phyloP scores from a whole-genome alignment of 2,888 invertebrate genomes.

The Standfussiana lucernea region DNA sequence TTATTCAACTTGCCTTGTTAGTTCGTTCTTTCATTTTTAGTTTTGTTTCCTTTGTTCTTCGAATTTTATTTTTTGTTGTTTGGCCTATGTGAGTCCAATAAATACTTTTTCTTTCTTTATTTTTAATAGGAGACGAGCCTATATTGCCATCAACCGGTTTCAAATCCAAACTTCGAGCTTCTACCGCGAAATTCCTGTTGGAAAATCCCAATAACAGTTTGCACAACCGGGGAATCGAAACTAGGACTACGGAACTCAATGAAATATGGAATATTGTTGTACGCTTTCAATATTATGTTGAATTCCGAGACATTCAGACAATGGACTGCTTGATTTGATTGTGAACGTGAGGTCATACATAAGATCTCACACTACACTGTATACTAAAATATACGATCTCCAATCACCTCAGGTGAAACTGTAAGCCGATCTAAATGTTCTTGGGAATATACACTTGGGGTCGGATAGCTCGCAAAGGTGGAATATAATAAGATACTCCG shows the following conservation, averaged over 20 bases:
- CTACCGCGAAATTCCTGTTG: neutral
- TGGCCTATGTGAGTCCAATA: too few species aligned
- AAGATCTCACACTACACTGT: neutral
- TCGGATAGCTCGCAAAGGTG: conserved; percentile 27
- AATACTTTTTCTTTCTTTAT: too few species aligned
- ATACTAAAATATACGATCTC: conserved; percentile 7
- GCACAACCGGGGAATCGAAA: neutral
- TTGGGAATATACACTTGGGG: conserved; percentile 33
- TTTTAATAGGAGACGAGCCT: neutral
- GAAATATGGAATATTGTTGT: neutral
- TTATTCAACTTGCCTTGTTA: too few species aligned
- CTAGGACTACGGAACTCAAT: neutral
- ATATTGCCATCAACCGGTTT: neutral
- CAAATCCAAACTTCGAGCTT: neutral
- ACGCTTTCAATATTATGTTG: neutral
- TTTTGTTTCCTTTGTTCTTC: too few species aligned
- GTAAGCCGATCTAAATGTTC: conserved; percentile 38
- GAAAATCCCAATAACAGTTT: neutral
- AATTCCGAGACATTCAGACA: neutral
- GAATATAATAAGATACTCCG: neutral
- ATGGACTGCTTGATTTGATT: conserved; percentile 1
- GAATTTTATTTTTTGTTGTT: too few species aligned
- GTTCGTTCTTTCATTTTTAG: too few species aligned
- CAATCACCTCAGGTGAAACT: conserved; percentile 13
- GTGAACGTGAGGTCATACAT: conserved; percentile 8